These are phyloP conservation scores for Epistrophella euchroma DNA, from an alignment of 2,888 invertebrate genomes.

Conservation along the genomic window DNA sequence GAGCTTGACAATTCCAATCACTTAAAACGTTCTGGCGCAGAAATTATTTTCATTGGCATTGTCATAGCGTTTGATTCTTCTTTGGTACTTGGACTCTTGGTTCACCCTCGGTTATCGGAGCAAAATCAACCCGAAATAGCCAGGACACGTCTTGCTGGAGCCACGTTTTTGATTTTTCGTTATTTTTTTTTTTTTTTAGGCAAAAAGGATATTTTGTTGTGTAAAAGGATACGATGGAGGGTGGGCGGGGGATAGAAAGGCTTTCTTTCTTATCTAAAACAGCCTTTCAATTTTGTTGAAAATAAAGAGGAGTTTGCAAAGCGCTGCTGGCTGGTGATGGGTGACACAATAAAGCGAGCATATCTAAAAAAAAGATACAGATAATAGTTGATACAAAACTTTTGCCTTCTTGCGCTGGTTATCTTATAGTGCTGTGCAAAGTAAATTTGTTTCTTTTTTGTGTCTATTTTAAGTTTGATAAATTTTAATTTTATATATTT, in stretches of 20 bases:
- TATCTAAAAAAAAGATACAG: constrained; percentile 45
- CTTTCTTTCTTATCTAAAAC: constrained; percentile 40
- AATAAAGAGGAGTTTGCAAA: constrained; percentile 29
- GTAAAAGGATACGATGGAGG: constrained; percentile 1
- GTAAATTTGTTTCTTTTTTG: not conserved
- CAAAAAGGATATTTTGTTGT: constrained; percentile 30
- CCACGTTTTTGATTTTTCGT: constrained; percentile 34
- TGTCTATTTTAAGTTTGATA: no score
- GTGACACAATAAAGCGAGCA: constrained; percentile 34
- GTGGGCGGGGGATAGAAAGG: constrained; percentile 1
- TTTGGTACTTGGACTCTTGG: constrained; percentile 18
- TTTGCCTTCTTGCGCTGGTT: constrained; percentile 11
- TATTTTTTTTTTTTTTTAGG: constrained; percentile 1
- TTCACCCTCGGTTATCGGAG: constrained; percentile 10
- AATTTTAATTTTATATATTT: no score
- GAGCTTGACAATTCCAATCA: constrained; percentile 71
- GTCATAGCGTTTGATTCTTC: constrained; percentile 65
- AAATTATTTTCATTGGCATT: constrained; percentile 73
- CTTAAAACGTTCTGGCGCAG: constrained; percentile 64
- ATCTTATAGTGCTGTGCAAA: constrained; percentile 5
- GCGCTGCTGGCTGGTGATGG: constrained; percentile 3
- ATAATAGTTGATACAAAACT: constrained; percentile 39
- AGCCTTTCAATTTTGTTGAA: constrained; percentile 41
- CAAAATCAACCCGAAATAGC: constrained; percentile 63
- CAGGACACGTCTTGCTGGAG: constrained; percentile 50